These are phyloP conservation scores for Xanthostigma xanthostigma DNA, from an alignment of 2,888 invertebrate genomes.

Conservation along the genomic window DNA sequence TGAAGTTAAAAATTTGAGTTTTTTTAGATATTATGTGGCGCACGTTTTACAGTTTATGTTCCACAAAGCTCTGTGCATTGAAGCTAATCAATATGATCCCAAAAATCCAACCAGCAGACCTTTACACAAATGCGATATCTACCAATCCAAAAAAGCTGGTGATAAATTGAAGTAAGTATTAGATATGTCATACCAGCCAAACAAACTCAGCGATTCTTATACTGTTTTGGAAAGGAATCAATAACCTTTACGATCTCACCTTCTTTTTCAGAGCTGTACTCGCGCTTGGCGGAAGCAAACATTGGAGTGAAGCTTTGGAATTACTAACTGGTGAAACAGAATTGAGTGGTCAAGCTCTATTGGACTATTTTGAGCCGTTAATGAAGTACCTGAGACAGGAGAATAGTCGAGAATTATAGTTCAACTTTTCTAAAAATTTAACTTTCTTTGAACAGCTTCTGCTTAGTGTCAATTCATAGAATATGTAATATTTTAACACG, in stretches of 20 bases:
- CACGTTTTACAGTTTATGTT: conserved; percentile 68
- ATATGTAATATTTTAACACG: too few relatives aligned
- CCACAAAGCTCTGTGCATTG: conserved; percentile 50
- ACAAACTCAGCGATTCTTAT: too few relatives aligned
- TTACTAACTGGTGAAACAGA: conserved; percentile 37
- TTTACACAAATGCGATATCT: conserved; percentile 57
- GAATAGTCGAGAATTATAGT: conserved; percentile 21
- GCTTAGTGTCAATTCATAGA: too few relatives aligned
- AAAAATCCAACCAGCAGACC: conserved; percentile 32
- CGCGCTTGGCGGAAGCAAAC: conserved; percentile 31
- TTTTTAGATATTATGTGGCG: conserved; percentile 42
- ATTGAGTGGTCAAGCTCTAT: conserved; percentile 35
- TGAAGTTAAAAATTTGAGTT: too few relatives aligned
- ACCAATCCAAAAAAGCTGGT: conserved; percentile 49
- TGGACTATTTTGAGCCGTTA: conserved; percentile 43
- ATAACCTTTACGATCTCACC: too few relatives aligned
- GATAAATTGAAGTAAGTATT: conserved; percentile 35
- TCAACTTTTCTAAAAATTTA: too few relatives aligned
- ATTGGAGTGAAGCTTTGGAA: conserved; percentile 43
- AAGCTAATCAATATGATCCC: conserved; percentile 46
- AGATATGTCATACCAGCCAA: too few relatives aligned
- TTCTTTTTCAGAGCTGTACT: conserved; percentile 31
- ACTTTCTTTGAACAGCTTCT: too few relatives aligned
- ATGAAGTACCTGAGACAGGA: too few relatives aligned
- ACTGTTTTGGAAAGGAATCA: too few relatives aligned